A percentile compares a stretch with the other conserved stretches of the same genome.
phyloP scores from a whole-genome alignment of 2,113 vertebrate species.

The Bucco capensis region DNA sequence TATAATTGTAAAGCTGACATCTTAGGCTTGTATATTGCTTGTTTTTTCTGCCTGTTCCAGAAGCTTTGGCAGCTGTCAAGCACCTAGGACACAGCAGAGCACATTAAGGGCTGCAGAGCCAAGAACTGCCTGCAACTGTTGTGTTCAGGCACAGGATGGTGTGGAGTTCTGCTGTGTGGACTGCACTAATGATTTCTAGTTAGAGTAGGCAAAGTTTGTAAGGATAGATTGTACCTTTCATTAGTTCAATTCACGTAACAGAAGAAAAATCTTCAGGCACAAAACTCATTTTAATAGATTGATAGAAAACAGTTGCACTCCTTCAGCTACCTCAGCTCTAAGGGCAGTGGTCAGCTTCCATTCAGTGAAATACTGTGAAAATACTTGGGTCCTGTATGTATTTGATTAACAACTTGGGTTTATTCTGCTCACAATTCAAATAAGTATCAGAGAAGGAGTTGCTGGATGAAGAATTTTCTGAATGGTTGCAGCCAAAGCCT shows the following conservation, averaged over 20 bases:
- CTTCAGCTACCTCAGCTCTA: background rate
- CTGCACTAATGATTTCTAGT: background rate
- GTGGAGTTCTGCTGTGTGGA: background rate
- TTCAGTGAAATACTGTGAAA: background rate
- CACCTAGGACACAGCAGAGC: background rate
- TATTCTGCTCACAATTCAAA: background rate
- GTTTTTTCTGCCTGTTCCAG: background rate
- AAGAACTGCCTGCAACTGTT: background rate
- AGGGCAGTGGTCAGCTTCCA: background rate
- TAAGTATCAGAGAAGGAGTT: background rate
- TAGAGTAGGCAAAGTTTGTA: background rate
- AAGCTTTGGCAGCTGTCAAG: background rate
- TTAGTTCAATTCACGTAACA: background rate
- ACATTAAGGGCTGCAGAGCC: background rate
- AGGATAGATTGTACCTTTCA: background rate
- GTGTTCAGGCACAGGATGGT: background rate
- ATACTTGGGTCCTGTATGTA: background rate
- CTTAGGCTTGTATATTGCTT: background rate
- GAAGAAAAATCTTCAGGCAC: background rate
- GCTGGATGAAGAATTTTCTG: background rate
- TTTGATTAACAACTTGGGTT: background rate
- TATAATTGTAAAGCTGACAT: background rate
- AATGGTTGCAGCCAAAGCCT: background rate
- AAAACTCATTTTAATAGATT: background rate
- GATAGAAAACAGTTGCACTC: background rate